Conservation (phyloP, 2,113 vertebrate genomes). For the Myotis lucifugus region DNA sequence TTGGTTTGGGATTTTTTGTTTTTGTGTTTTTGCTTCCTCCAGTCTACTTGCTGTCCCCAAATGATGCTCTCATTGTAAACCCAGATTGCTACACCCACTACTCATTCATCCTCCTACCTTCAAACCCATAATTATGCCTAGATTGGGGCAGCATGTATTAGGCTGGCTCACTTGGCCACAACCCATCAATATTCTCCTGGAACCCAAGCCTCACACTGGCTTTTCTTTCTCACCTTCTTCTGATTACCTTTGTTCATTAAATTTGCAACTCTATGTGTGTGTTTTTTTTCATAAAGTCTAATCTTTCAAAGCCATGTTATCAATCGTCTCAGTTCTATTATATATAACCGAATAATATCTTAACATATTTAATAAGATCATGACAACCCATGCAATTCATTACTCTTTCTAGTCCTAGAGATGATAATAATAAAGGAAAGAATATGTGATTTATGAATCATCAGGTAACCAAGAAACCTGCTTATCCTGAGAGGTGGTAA, state of each 20-base stretch:
- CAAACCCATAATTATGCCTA: neutral
- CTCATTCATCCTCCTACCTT: neutral
- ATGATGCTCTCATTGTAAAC: neutral
- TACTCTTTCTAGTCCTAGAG: constrained; percentile 34
- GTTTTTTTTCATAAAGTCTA: neutral
- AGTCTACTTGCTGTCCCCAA: neutral
- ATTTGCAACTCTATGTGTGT: neutral
- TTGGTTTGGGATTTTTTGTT: too few relatives aligned
- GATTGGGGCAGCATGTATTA: neutral
- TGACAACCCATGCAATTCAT: constrained; percentile 61
- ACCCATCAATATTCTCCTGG: neutral
- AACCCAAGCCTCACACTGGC: neutral
- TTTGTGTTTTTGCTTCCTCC: neutral
- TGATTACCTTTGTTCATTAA: neutral
- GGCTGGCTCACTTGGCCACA: neutral
- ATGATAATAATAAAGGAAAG: constrained; percentile 53
- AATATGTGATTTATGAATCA: constrained; percentile 59
- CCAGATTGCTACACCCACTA: neutral
- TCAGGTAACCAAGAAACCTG: constrained; percentile 59
- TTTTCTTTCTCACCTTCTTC: neutral
- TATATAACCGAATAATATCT: constrained; percentile 61
- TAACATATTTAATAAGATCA: constrained; percentile 62
- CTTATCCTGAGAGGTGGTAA: constrained; percentile 59
- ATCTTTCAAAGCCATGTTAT: constrained; percentile 49
- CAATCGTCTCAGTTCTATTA: constrained; percentile 51